A percentile compares a stretch with the other conserved stretches of the same genome.
phyloP scores from a whole-genome alignment of 2,888 invertebrate genomes.

The Nycteola revayana region DNA sequence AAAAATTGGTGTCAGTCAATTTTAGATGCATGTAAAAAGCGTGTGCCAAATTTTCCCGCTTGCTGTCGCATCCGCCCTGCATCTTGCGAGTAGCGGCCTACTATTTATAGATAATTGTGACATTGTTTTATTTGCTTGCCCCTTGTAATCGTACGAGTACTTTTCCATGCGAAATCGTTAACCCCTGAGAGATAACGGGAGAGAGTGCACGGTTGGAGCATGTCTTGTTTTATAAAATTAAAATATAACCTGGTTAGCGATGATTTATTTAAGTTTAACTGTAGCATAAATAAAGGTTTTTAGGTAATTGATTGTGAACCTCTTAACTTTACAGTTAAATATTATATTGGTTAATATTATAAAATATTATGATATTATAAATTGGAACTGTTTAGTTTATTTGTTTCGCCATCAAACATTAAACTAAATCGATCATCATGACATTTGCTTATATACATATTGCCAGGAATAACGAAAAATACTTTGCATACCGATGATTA shows the following conservation, averaged over 20 bases:
- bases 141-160: conserved; percentile 56
- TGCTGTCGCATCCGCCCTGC: conserved; percentile 44
- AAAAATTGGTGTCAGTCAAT: conserved; percentile 54
- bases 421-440: no score
- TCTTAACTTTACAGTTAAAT: no score
- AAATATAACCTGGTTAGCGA: conserved; percentile 14
- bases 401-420: no score
- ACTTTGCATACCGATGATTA: no score
- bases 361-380: no score
- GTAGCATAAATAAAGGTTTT: no score
- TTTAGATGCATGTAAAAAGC: conserved; percentile 52
- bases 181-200: conserved; percentile 58
- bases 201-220: conserved; percentile 38
- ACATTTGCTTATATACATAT: no score
- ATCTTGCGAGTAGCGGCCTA: conserved; percentile 40
- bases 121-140: conserved; percentile 63
- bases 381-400: no score
- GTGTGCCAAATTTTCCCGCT: conserved; percentile 63
- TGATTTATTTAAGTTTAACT: no score
- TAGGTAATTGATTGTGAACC: no score
- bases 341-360: no score
- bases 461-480: no score
- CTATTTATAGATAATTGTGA: conserved; percentile 70
- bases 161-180: conserved; percentile 76
- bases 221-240: conserved; percentile 19